Evolutionary conservation across 2,797 vertebrate species (phyloP), one percentile per base, ranked within the genome.

Genomic region (Psittacula derbiana): DNA sequence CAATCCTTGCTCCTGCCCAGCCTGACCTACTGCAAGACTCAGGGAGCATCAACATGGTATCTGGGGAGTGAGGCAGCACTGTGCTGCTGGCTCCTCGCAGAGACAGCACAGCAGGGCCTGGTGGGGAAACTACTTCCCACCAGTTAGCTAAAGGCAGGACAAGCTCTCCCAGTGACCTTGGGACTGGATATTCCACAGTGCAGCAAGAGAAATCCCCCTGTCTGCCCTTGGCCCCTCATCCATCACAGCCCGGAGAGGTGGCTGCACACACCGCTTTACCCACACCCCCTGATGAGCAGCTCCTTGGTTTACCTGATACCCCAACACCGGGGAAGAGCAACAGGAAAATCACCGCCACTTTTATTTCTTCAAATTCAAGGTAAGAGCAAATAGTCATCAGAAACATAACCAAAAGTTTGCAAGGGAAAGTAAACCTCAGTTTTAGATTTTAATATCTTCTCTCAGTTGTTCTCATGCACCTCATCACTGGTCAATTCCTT

Each of bases 31-130:
- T 33, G 40, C 57, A 41, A 8, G 27, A 27, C 44, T 52, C 12
- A 0, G 25, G 17, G 10, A n/a, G 23, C 18, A 69, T n/a, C 61
- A 64, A 11, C 17, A 0, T 3, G 2, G 10, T 31, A 7, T 6
- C 24, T n/a, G 44, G 36, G 20, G 12, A 33, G 20, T 2, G 6
- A 17, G 69, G 30, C 47, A 67, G 60, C 30, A 30, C 11, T 0
- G 0, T 19, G 5, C 69, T 65, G 47, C 52, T 5, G 4, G 40
- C 24, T 81, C 46, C 90, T 71, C 18, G 5, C 10, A 20, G 43
- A 71, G 36, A 18, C 20, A 30, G 5, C 2, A 2, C 57, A 65
- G 69, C 38, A 50, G 18, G 18, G 41, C 11, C 33, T 66, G 44
- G 52, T 9, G 4, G n/a, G 19, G 19, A 80, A 83, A 47, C 18